These are phyloP conservation scores for Dicrurus megarhynchus DNA, from an alignment of 2,113 vertebrate genomes.

Conservation along the genomic window DNA sequence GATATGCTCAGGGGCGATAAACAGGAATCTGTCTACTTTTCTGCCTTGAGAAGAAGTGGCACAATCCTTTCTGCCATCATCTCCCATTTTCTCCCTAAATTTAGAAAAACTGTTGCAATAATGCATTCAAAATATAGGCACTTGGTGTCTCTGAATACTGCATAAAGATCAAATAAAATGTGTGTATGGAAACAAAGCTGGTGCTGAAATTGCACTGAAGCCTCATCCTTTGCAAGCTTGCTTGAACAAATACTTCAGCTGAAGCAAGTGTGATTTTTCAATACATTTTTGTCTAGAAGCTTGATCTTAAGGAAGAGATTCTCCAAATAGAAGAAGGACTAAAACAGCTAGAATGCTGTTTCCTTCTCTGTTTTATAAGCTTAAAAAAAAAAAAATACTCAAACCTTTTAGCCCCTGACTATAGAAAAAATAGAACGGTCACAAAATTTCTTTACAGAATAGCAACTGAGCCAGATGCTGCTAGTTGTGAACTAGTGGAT, in stretches of 20 bases:
- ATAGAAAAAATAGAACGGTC: neutral
- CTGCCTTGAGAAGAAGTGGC: neutral
- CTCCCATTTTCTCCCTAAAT: neutral
- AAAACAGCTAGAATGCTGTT: neutral
- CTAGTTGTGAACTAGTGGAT: neutral
- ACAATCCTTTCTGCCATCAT: neutral
- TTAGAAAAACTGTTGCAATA: neutral
- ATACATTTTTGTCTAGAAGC: neutral
- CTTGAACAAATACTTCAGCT: neutral
- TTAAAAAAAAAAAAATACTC: neutral
- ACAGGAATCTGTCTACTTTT: neutral
- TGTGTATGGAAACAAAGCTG: neutral
- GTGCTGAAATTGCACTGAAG: neutral
- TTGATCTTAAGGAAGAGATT: neutral
- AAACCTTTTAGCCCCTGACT: neutral
- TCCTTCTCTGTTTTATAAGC: neutral
- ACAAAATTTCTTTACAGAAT: neutral
- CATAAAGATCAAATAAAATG: neutral
- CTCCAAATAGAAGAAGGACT: neutral
- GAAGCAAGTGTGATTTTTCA: neutral
- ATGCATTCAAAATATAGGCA: neutral
- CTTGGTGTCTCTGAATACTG: neutral
- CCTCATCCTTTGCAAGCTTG: neutral
- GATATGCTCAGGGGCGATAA: neutral
- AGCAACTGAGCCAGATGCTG: neutral